phyloP scores from a whole-genome alignment of 92 coral and sea anemone genomes.

The Siderastrea radians region DNA sequence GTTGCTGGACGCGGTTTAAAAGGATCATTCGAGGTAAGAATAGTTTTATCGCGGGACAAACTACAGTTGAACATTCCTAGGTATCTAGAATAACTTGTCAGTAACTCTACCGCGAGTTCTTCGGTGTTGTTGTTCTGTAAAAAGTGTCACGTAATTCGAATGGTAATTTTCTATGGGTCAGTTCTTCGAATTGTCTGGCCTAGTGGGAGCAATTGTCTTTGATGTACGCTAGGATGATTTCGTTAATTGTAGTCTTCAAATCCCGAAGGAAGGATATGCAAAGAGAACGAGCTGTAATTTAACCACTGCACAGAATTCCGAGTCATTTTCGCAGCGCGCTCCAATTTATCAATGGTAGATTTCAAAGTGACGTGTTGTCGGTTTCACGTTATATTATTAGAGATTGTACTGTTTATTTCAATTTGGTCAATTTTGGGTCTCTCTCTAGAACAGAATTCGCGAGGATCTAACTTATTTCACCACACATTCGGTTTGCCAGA shows the following conservation, averaged over 20 bases:
- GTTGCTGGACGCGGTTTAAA: slow-evolving; percentile 97
- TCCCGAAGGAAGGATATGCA: not conserved
- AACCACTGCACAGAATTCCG: not conserved
- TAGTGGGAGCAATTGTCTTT: not conserved
- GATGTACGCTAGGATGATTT: slow-evolving; percentile 16
- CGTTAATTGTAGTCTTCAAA: not conserved
- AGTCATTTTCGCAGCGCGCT: slow-evolving; percentile 6
- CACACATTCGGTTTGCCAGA: slow-evolving; percentile 61
- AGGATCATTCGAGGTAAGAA: slow-evolving; percentile 93
- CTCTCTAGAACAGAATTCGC: not conserved
- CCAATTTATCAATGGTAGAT: slow-evolving; percentile 14
- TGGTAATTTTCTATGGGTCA: slow-evolving; percentile 16
- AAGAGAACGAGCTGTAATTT: slow-evolving; percentile 21
- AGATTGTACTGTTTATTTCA: slow-evolving; percentile 1
- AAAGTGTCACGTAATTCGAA: slow-evolving; percentile 26
- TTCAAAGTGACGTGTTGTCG: not conserved
- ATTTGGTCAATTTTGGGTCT: slow-evolving; percentile 2
- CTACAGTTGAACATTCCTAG: not conserved
- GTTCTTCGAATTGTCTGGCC: not conserved
- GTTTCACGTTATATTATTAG: not conserved
- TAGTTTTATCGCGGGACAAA: not conserved
- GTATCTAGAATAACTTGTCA: not conserved
- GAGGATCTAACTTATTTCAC: slow-evolving; percentile 43
- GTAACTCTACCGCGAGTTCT: not conserved
- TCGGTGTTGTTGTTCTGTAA: not conserved